Evolutionary conservation across 2,888 invertebrate species (phyloP), one percentile per base, ranked within the genome.

Genomic region (Chydorus sphaericus): DNA sequence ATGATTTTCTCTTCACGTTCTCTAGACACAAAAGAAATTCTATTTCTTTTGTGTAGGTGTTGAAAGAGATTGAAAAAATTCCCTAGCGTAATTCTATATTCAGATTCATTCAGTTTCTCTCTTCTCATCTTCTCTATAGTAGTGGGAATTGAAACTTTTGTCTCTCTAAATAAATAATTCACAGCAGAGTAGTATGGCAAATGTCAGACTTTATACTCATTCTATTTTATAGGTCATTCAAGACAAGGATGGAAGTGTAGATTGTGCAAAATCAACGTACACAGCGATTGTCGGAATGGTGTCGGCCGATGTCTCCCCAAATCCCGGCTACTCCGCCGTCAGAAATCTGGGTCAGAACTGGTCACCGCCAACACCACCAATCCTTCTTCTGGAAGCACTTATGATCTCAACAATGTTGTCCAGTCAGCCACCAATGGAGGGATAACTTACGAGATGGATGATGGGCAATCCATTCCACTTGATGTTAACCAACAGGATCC

Each of bases 251-350:
- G 92, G 56, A 83, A 88, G 61, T 92, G 92, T 70, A 80, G 89
- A 56, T 78, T 89, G 61, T 92, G 92, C 72, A 92, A 91, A 72
- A 80, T 86, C 73, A 92, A 91, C 71, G 83, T 88, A 55, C 92
- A 92, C 72, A 79, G 83, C 48, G 90, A 91, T 70, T 92, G 92
- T 72, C 75, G 77, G 61, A 75, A 72, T 59, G 81, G 86, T 71
- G 82, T 86, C 11, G 81, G 83, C 65, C 83, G 82, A 67, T 92
- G 91, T 68, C 88, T 90, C 61, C 83, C 86, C 16, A 89, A 88
- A 70, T 83, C 86, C 26, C 77, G 84, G 55, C 77, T 92, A 55
- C 75, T 92, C 59, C 79, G 91, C 60, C 75, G 91, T 54, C 91
- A 92, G 72, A 88, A 89, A 71, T 90, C 88, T 64, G 87, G 89